Evolutionary conservation across 2,888 invertebrate species (phyloP).

Genomic region (Pharmacophagus antenor): DNA sequence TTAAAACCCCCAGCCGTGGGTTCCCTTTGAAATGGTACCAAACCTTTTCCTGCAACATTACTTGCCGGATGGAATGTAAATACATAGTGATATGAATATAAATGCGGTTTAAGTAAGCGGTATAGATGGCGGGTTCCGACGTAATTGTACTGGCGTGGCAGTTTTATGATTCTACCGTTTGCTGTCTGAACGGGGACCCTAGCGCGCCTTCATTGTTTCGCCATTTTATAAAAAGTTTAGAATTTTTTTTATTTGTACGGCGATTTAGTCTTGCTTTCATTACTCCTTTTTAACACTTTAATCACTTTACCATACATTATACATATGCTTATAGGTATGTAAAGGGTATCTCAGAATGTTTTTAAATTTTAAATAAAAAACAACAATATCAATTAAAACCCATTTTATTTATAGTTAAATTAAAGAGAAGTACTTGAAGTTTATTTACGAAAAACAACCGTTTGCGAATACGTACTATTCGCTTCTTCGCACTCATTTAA

Average conservation of each 20-base stretch:
- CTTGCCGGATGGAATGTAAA: conserved; percentile 73
- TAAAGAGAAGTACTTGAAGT: too few species aligned
- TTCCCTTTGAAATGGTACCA: conserved; percentile 21
- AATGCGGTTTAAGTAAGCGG: conserved; percentile 71
- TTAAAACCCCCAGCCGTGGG: conserved; percentile 21
- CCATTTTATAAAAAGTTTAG: conserved; percentile 9
- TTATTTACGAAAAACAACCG: too few species aligned
- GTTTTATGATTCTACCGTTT: conserved; percentile 38
- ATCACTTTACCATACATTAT: too few species aligned
- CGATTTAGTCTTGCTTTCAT: too few species aligned
- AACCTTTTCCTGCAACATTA: conserved; percentile 40
- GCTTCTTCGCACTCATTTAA: too few species aligned
- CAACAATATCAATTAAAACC: too few species aligned
- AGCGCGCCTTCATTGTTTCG: conserved; percentile 13
- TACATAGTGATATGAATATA: conserved; percentile 78
- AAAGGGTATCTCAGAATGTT: too few species aligned
- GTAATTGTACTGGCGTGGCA: conserved; percentile 37
- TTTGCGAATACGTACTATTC: too few species aligned
- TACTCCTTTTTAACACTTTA: too few species aligned
- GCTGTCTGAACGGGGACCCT: conserved; percentile 34
- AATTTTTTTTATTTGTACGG: neutral
- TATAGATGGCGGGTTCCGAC: conserved; percentile 44
- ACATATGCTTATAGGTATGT: too few species aligned
- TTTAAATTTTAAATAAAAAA: too few species aligned
- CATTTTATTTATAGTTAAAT: too few species aligned